Evolutionary conservation across 2,888 invertebrate genomes (phyloP).

Genomic region (Auanema sp.): DNA sequence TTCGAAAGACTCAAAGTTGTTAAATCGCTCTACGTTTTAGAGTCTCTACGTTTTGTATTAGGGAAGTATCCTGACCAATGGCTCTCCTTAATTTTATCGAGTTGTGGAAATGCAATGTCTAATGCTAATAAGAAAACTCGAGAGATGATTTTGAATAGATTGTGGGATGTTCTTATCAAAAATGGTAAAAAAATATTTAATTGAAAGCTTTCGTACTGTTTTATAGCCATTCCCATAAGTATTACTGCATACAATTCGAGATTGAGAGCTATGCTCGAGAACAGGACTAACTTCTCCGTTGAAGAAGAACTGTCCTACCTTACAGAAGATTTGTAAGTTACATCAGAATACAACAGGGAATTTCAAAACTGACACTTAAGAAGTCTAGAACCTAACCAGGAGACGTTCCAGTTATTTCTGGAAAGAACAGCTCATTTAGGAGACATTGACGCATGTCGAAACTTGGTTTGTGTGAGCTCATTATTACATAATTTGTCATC

Average conservation of each 20-base stretch:
- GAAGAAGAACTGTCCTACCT: constrained; percentile 24
- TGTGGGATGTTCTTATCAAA: constrained; percentile 28
- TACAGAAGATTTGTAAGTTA: constrained; percentile 9
- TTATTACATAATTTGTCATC: background rate
- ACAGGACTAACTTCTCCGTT: constrained; percentile 31
- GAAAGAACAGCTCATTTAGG: constrained; percentile 22
- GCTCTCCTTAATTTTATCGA: constrained; percentile 35
- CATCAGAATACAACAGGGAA: background rate
- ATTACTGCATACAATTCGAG: constrained; percentile 30
- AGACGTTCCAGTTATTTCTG: constrained; percentile 30
- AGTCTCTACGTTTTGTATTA: constrained; percentile 1
- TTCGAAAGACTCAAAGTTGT: constrained; percentile 2
- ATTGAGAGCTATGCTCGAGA: constrained; percentile 40
- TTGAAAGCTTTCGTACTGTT: too few relatives aligned
- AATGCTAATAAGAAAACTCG: constrained; percentile 29
- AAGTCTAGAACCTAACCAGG: constrained; percentile 25
- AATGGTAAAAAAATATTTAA: too few relatives aligned
- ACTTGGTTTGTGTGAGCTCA: constrained; percentile 20
- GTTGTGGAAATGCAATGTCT: constrained; percentile 43
- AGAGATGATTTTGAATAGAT: constrained; percentile 30
- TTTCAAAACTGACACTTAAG: constrained; percentile 18
- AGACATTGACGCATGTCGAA: constrained; percentile 32
- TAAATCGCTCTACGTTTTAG: background rate
- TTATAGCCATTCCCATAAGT: constrained; percentile 25
- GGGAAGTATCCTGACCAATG: constrained; percentile 26